These are phyloP conservation scores for Bradypus variegatus DNA, from an alignment of 2,797 vertebrate genomes.

Conservation along the genomic window DNA sequence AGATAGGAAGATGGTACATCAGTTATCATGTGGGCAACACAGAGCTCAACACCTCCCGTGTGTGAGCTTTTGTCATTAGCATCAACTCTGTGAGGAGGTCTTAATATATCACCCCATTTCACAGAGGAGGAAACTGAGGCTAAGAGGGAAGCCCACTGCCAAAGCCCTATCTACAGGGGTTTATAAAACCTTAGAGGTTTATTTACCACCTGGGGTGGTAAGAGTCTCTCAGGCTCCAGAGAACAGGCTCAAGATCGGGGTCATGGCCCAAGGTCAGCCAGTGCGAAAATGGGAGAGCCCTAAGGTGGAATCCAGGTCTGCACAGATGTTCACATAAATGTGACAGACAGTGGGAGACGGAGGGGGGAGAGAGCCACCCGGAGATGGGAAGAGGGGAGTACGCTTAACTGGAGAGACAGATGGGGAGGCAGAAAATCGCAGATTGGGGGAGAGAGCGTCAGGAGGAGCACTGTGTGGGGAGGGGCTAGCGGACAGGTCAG, in stretches of 20 bases:
- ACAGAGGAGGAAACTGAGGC: background rate
- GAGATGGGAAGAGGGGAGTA: background rate
- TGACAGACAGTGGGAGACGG: slow-evolving; percentile 38
- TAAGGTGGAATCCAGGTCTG: background rate
- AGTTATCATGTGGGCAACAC: background rate
- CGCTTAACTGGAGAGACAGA: background rate
- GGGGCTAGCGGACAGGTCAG: background rate
- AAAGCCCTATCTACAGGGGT: background rate
- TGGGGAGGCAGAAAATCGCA: background rate
- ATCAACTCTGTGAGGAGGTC: background rate
- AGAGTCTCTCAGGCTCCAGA: background rate
- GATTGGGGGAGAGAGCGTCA: background rate
- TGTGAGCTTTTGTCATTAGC: background rate
- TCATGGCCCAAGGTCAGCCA: background rate
- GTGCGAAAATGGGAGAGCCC: background rate
- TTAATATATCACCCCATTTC: background rate
- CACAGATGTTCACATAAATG: background rate
- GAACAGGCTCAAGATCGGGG: background rate
- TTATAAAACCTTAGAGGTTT: background rate
- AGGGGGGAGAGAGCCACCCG: background rate
- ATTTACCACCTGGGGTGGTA: background rate
- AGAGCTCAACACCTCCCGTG: background rate
- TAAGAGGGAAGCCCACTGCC: background rate
- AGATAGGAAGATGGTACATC: background rate
- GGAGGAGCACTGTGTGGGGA: background rate